Percentiles rank a stretch among this genome's conserved stretches.
Evolutionary conservation across 2,888 invertebrate genomes (phyloP).

Genomic region (Ectropis crepuscularia): DNA sequence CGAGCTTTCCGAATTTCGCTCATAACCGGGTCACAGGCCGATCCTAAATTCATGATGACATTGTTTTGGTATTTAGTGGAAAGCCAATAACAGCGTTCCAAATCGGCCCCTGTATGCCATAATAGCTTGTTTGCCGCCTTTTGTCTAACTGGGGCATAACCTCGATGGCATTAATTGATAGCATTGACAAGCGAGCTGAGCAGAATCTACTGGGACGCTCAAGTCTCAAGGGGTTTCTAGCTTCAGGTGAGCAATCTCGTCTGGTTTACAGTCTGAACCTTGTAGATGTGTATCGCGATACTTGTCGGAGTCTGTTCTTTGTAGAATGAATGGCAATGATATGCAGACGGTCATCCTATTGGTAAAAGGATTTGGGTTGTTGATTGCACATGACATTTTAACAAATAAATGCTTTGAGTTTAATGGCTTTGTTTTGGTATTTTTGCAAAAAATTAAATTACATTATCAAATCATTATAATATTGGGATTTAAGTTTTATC

Average conservation of each 20-base stretch:
- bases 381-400: too few species aligned
- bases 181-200: constrained; percentile 58
- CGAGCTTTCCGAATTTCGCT: constrained; percentile 23
- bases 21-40: constrained; percentile 30
- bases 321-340: too few species aligned
- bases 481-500: too few species aligned
- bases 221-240: constrained; percentile 12
- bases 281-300: not conserved
- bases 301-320: too few species aligned
- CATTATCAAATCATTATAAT: too few species aligned
- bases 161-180: constrained; percentile 76
- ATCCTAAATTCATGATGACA: constrained; percentile 38
- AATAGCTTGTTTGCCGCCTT: constrained; percentile 66
- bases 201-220: constrained; percentile 18
- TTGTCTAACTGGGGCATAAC: constrained; percentile 70
- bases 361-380: too few species aligned
- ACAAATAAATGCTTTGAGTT: too few species aligned
- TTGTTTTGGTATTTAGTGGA: constrained; percentile 50
- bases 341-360: too few species aligned
- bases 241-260: constrained; percentile 18
- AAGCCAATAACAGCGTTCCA: constrained; percentile 53
- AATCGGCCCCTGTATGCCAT: constrained; percentile 54
- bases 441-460: too few species aligned
- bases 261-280: not conserved
- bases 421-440: too few species aligned